Conservation (phyloP, 2,113 vertebrate genomes). For the Ranitomeya imitator region DNA sequence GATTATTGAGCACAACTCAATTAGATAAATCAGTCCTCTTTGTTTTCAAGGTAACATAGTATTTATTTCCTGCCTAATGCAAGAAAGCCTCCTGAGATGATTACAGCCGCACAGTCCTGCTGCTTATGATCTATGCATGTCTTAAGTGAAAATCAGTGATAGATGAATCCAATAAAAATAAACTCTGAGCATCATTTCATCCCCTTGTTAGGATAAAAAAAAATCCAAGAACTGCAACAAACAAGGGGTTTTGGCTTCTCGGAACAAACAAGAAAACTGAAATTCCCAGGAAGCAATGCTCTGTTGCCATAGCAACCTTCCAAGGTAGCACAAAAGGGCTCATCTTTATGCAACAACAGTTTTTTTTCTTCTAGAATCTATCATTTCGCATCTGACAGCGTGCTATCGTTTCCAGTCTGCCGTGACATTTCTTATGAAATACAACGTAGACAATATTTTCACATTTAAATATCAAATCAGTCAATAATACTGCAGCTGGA, state of each 20-base stretch:
- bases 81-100: background rate
- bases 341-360: constrained; percentile 70
- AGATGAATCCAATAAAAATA: constrained; percentile 52
- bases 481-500: constrained; percentile 44
- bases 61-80: constrained; percentile 21
- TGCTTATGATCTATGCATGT: constrained; percentile 13
- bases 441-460: constrained; percentile 62
- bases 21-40: background rate
- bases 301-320: constrained; percentile 72
- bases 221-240: constrained; percentile 64
- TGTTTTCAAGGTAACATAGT: background rate
- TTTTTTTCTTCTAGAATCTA: constrained; percentile 73
- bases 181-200: constrained; percentile 50
- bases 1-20: background rate
- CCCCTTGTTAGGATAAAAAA: constrained; percentile 59
- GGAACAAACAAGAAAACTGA: constrained; percentile 70
- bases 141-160: constrained; percentile 27
- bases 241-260: constrained; percentile 65
- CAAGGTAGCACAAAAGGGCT: constrained; percentile 72
- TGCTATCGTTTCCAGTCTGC: constrained; percentile 68
- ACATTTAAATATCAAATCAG: constrained; percentile 58
- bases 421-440: constrained; percentile 74
- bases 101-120: background rate
- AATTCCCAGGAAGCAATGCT: constrained; percentile 72
- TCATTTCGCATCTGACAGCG: constrained; percentile 71